These are phyloP conservation scores for Pseudoips prasinana DNA, from an alignment of 2,888 invertebrate species.

Conservation along the genomic window DNA sequence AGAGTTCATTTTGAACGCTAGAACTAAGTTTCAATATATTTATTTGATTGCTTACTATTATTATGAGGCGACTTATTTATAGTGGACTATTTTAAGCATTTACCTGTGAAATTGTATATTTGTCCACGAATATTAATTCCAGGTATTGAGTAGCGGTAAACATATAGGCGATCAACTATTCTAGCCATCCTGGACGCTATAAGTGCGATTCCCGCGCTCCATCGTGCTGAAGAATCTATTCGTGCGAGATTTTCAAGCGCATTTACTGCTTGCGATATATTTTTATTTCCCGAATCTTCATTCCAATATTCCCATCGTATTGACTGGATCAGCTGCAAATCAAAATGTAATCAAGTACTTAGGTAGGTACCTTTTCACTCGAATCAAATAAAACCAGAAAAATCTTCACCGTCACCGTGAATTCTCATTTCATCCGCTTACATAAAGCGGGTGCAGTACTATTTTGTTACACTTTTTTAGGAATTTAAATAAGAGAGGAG, in stretches of 20 bases:
- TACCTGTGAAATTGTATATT: conserved; percentile 77
- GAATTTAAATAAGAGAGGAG: no score
- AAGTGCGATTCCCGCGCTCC: conserved; percentile 79
- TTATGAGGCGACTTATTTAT: no score
- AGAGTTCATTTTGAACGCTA: no score
- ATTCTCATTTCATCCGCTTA: no score
- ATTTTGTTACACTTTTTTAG: no score
- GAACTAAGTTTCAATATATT: no score
- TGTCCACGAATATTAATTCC: conserved; percentile 67
- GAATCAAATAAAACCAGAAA: no score
- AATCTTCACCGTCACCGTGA: no score
- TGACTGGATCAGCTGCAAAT: conserved; percentile 60
- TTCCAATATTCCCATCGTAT: conserved; percentile 83
- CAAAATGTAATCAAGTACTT: no score
- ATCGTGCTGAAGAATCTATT: conserved; percentile 82
- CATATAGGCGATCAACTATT: conserved; percentile 73
- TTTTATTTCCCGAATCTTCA: conserved; percentile 37
- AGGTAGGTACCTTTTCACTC: no score
- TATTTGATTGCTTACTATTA: no score
- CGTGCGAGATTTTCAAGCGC: conserved; percentile 72
- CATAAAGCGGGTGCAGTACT: no score
- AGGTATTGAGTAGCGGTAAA: conserved; percentile 79
- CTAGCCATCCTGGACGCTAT: conserved; percentile 78
- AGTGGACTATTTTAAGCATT: neutral
- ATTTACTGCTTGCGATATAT: conserved; percentile 48